These are phyloP conservation scores for Pelecanoides urinatrix DNA, from an alignment of 2,113 vertebrate species.

Conservation along the genomic window DNA sequence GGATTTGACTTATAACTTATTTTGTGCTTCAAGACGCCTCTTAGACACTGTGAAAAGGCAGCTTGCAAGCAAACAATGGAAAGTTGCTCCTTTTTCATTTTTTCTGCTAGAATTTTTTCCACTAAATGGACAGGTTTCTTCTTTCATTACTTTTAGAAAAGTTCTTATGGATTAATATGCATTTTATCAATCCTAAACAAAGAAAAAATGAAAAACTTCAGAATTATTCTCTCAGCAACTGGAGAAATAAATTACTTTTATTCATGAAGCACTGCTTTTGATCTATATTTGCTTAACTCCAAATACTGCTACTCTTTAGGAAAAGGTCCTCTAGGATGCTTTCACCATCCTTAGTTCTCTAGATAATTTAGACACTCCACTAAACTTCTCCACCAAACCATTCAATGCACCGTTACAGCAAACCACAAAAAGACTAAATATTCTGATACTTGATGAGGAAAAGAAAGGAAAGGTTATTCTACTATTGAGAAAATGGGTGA, in stretches of 20 bases:
- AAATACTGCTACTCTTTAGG: neutral
- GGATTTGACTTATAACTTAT: neutral
- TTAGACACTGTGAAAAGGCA: neutral
- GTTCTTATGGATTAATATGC: neutral
- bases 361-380: neutral
- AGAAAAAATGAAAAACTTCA: neutral
- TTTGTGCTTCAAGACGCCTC: neutral
- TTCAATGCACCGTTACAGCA: neutral
- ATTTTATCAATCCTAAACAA: neutral
- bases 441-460: neutral
- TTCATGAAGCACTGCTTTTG: neutral
- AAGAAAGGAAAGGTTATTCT: too few species aligned
- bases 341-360: neutral
- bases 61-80: neutral
- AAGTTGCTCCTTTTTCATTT: neutral
- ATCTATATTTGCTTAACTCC: neutral
- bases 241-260: neutral
- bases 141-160: neutral
- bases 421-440: neutral
- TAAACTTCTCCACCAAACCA: too few species aligned
- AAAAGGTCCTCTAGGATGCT: neutral
- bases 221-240: neutral
- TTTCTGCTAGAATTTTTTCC: neutral
- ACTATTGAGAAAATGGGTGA: neutral
- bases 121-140: neutral